A percentile compares a stretch with the other conserved stretches of the same genome.
Evolutionary conservation across 1,140 invertebrate genomes (phyloP).

Genomic region (Galleria mellonella): DNA sequence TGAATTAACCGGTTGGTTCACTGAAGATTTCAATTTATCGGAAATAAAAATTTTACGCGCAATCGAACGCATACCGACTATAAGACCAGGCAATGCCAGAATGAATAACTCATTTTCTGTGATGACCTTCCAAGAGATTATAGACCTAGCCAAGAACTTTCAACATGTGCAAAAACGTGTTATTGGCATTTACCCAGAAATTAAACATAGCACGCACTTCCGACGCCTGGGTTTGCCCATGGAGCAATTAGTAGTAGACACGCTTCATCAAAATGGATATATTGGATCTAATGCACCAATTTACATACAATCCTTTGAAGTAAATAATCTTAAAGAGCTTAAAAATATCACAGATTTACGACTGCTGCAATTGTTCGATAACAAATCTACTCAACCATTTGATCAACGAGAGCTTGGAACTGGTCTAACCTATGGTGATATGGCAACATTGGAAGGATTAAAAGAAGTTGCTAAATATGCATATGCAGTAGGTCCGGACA

Average conservation of each 20-base stretch:
- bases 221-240: constrained; percentile 39
- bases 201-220: constrained; percentile 55
- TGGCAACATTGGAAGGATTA: constrained; percentile 46
- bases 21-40: constrained; percentile 59
- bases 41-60: constrained; percentile 55
- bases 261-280: constrained; percentile 50
- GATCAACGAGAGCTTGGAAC: constrained; percentile 38
- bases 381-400: constrained; percentile 24
- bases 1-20: constrained; percentile 46
- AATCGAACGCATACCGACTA: constrained; percentile 40
- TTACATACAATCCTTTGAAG: constrained; percentile 61
- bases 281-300: constrained; percentile 25
- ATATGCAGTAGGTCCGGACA: constrained; percentile 51
- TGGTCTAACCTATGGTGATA: constrained; percentile 40
- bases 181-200: constrained; percentile 65
- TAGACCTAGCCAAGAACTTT: constrained; percentile 48
- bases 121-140: constrained; percentile 57
- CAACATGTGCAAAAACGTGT: constrained; percentile 42
- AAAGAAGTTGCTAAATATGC: constrained; percentile 50
- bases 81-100: constrained; percentile 46
- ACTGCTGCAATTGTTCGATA: constrained; percentile 43
- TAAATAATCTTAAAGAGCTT: constrained; percentile 49
- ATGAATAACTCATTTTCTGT: constrained; percentile 44
- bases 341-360: constrained; percentile 48
- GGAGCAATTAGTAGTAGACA: constrained; percentile 43